phyloP scores from a whole-genome alignment of 2,797 vertebrate species.

The Sebastes trivittatus region DNA sequence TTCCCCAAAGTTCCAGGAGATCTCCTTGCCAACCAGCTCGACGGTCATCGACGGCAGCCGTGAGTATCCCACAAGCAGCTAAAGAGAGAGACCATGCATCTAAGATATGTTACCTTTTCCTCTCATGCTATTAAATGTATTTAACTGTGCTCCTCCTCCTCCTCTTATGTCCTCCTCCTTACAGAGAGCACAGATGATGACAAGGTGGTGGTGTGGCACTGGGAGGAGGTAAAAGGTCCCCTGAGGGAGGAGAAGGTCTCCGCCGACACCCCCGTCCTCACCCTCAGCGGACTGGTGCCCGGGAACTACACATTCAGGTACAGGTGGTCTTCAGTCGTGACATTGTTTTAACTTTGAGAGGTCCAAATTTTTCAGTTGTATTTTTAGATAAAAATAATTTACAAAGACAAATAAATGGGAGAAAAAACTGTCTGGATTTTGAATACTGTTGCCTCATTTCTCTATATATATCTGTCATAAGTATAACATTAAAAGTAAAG shows the following conservation, averaged over 20 bases:
- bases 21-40: conserved; percentile 95
- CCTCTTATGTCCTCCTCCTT: too few species aligned
- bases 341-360: neutral
- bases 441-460: too few species aligned
- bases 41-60: conserved; percentile 98
- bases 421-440: too few species aligned
- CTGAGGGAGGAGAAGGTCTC: conserved; percentile 94
- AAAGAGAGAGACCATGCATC: neutral
- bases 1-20: conserved; percentile 93
- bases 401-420: too few species aligned
- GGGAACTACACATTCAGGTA: conserved; percentile 99
- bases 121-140: neutral
- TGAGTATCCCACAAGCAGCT: conserved; percentile 80
- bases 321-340: neutral
- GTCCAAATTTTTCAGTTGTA: too few species aligned
- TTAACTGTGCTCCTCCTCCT: neutral
- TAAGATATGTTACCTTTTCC: neutral
- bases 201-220: conserved; percentile 92
- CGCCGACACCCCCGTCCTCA: conserved; percentile 88
- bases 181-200: conserved; percentile 97
- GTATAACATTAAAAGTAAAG: too few species aligned
- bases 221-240: conserved; percentile 97
- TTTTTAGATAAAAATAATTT: too few species aligned
- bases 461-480: too few species aligned
- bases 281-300: conserved; percentile 90